Evolutionary conservation across 53 echinoderm and acorn worm species (phyloP).

Genomic region (Echinarachnius parma): DNA sequence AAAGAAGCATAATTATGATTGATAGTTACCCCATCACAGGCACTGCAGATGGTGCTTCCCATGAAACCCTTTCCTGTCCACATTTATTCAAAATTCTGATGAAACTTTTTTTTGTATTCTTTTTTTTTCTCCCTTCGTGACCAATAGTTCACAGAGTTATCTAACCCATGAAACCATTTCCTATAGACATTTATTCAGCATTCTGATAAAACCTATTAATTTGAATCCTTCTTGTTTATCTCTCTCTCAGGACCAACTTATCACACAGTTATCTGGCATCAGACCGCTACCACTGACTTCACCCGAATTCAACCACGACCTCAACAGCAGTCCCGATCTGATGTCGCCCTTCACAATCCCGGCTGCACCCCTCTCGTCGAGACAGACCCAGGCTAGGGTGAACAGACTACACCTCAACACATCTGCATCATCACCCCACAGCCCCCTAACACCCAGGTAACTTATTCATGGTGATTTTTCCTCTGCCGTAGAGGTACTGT

Average conservation of each 20-base stretch:
- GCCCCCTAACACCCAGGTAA: slow-evolving; percentile 92
- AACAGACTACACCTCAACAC: slow-evolving; percentile 64
- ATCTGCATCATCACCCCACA: slow-evolving; percentile 38
- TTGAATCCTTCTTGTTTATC: no score
- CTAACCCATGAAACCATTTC: no score
- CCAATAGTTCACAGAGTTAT: no score
- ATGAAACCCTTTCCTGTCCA: no score
- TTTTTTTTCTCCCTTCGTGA: no score
- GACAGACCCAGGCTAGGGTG: slow-evolving; percentile 58
- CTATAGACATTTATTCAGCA: no score
- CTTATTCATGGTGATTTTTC: background rate
- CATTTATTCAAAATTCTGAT: no score
- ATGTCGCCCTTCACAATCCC: slow-evolving; percentile 62
- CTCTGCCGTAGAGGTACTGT: background rate
- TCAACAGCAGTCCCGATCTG: slow-evolving; percentile 62
- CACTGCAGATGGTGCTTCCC: no score
- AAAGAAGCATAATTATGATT: no score
- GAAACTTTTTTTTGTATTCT: no score
- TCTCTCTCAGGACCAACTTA: slow-evolving; percentile 46
- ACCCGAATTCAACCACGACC: slow-evolving; percentile 58
- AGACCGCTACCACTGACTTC: slow-evolving; percentile 74
- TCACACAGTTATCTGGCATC: slow-evolving; percentile 73
- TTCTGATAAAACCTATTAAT: no score
- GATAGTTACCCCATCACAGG: no score
- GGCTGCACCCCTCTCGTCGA: slow-evolving; percentile 42